Percentiles rank a stretch among this genome's conserved stretches.
These are phyloP conservation scores for Phalacrocorax pelagicus DNA, from an alignment of 2,113 vertebrate genomes.

Conservation along the genomic window DNA sequence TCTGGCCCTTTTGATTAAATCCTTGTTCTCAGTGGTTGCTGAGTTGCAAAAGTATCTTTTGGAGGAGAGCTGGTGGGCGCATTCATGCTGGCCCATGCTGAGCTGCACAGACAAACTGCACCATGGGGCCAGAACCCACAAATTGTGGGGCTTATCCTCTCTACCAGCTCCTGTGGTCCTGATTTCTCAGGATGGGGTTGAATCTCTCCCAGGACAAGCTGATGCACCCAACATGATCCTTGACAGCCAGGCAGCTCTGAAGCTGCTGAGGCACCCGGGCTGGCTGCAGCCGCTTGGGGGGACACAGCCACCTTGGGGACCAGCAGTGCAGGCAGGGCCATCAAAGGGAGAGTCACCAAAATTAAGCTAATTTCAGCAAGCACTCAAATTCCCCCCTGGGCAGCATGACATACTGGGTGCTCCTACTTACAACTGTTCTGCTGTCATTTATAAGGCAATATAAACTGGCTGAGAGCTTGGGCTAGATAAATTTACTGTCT, in stretches of 20 bases:
- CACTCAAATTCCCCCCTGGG: accelerated
- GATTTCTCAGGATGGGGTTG: not conserved
- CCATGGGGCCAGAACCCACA: accelerated
- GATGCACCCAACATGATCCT: not conserved
- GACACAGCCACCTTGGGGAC: not conserved
- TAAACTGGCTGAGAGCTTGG: not conserved
- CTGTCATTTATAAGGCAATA: not conserved
- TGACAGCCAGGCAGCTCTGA: not conserved
- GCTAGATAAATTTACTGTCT: not conserved
- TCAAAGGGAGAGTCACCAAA: not conserved
- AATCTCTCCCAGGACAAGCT: not conserved
- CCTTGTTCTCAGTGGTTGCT: not conserved
- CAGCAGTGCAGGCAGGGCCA: accelerated
- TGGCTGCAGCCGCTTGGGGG: not conserved
- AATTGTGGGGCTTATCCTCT: not conserved
- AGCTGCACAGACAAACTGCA: not conserved
- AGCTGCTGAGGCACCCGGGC: not conserved
- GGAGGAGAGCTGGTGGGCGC: not conserved
- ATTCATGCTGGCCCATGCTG: accelerated
- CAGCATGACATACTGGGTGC: not conserved
- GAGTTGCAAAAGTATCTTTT: accelerated
- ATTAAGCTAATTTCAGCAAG: not conserved
- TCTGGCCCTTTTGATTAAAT: not conserved
- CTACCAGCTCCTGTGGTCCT: not conserved
- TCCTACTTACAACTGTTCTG: not conserved